Conservation (phyloP, 2,797 vertebrate species). For the Gallinago solitaria region DNA sequence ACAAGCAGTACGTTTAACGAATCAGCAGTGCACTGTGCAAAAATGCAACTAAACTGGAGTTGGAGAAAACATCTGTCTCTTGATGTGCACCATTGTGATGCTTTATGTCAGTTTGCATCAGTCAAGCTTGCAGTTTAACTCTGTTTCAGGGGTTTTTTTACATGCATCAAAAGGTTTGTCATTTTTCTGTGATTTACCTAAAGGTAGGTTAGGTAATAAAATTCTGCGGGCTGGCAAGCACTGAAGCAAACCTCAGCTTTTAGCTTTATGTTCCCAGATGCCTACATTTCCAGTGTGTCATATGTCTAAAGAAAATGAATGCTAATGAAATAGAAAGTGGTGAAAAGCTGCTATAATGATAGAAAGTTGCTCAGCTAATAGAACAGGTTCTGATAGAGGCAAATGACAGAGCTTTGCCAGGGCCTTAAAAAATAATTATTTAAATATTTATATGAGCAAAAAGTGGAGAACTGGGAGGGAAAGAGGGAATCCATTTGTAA, state of each 20-base stretch:
- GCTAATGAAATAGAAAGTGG: constrained; percentile 67
- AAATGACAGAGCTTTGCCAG: constrained; percentile 28
- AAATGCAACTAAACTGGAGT: constrained; percentile 12
- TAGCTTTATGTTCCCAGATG: constrained; percentile 67
- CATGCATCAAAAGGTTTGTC: constrained; percentile 69
- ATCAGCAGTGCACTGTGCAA: neutral
- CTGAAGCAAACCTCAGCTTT: constrained; percentile 68
- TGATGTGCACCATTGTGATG: constrained; percentile 40
- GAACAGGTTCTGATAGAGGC: constrained; percentile 9
- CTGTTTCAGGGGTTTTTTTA: neutral
- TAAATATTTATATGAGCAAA: constrained; percentile 33
- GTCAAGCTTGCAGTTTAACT: constrained; percentile 64
- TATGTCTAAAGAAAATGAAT: constrained; percentile 62
- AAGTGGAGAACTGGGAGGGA: neutral
- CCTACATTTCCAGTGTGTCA: constrained; percentile 61
- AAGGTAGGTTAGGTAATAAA: constrained; percentile 67
- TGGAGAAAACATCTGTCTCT: constrained; percentile 63
- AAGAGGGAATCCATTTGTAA: neutral
- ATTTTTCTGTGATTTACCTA: constrained; percentile 70
- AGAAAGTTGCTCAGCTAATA: constrained; percentile 52
- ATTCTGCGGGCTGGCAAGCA: constrained; percentile 61
- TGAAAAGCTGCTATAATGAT: constrained; percentile 36
- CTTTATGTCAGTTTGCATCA: constrained; percentile 65
- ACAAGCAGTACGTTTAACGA: neutral
- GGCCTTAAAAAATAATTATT: constrained; percentile 37